Percentiles rank a stretch among this genome's conserved stretches.
Conservation (phyloP, 2,113 vertebrate species). For the Takifugu bimaculatus region DNA sequence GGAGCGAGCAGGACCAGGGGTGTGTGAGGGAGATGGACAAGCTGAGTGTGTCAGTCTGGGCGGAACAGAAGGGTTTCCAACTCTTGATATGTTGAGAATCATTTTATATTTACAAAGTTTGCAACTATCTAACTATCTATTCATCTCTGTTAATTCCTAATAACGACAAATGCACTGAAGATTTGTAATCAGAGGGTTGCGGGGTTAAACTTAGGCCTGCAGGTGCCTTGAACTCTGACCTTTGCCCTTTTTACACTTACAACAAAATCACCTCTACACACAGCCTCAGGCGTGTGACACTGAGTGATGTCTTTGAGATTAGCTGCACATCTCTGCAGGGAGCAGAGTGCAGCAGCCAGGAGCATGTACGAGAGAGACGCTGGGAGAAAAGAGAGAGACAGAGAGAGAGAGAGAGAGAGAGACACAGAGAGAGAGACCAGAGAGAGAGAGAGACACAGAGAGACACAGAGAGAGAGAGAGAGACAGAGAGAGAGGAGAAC, state of each 20-base stretch:
- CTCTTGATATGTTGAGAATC: background rate
- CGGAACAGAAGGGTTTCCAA: background rate
- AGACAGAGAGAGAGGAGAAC: background rate
- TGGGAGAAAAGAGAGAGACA: no score
- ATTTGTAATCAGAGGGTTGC: constrained; percentile 27
- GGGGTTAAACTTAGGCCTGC: constrained; percentile 52
- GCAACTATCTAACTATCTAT: background rate
- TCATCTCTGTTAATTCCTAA: background rate
- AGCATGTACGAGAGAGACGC: background rate
- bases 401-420: no score
- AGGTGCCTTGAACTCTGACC: constrained; percentile 56
- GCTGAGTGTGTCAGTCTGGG: constrained; percentile 30
- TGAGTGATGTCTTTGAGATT: constrained; percentile 60
- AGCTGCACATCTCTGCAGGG: constrained; percentile 46
- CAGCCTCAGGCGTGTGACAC: constrained; percentile 38
- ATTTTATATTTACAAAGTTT: background rate
- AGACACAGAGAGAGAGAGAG: background rate
- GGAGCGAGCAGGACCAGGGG: constrained; percentile 65
- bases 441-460: background rate
- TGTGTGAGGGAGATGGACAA: constrained; percentile 36
- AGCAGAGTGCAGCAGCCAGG: constrained; percentile 13
- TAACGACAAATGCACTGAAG: constrained; percentile 20
- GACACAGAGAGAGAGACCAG: no score
- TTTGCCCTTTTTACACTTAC: constrained; percentile 39
- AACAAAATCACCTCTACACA: constrained; percentile 17